These are phyloP conservation scores for Cephus pygmeus DNA, from an alignment of 2,888 invertebrate species.

Conservation along the genomic window DNA sequence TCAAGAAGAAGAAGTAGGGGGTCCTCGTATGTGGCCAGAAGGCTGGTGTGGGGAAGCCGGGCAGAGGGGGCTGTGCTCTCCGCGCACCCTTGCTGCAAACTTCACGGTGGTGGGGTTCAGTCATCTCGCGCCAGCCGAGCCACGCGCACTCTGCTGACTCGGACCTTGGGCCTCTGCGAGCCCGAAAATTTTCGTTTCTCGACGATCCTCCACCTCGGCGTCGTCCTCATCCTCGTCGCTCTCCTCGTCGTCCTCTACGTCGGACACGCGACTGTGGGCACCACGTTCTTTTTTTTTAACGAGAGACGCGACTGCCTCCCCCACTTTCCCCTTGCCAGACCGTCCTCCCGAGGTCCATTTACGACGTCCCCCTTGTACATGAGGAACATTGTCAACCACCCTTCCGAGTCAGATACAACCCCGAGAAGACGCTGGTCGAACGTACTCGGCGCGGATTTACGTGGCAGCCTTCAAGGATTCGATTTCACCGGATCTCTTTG, in stretches of 20 bases:
- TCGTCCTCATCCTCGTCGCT: neutral
- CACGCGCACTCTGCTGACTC: slow-evolving; percentile 45
- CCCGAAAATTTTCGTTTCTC: slow-evolving; percentile 2
- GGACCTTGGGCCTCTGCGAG: neutral
- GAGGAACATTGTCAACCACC: neutral
- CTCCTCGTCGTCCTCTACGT: neutral
- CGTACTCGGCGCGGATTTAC: neutral
- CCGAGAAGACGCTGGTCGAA: neutral
- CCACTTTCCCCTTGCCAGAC: neutral
- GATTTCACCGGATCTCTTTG: neutral
- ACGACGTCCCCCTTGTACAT: neutral
- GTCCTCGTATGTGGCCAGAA: slow-evolving; percentile 7
- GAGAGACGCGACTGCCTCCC: neutral
- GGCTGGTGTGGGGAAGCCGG: slow-evolving; percentile 5
- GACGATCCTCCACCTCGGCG: neutral
- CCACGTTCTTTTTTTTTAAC: neutral
- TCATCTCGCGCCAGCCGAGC: slow-evolving; percentile 64
- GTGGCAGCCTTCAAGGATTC: neutral
- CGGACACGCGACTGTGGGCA: neutral
- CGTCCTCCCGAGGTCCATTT: neutral
- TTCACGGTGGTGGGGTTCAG: slow-evolving; percentile 52
- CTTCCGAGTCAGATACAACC: neutral
- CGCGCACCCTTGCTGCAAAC: slow-evolving; percentile 20
- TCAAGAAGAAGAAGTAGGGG: neutral
- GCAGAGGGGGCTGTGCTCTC: neutral